Conservation (phyloP, 2,888 invertebrate genomes). For the Aspidiotus destructor region DNA sequence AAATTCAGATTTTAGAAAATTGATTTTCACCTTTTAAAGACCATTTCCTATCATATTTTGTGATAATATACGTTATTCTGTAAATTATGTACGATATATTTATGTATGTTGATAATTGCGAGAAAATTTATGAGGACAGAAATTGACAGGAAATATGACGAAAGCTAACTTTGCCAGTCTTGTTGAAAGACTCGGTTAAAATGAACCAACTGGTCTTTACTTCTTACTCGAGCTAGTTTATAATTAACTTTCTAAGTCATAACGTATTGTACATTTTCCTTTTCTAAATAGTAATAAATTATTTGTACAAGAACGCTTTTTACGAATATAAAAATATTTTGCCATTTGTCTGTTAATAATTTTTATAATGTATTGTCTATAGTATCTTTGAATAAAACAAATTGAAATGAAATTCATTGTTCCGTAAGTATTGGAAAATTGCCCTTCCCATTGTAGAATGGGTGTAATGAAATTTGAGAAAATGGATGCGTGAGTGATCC, state of each 20-base stretch:
- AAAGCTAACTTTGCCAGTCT: constrained; percentile 26
- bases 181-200: constrained; percentile 24
- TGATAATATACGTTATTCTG: constrained; percentile 32
- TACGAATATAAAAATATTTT: constrained; percentile 31
- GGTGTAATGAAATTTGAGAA: too few species aligned
- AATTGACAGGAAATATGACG: constrained; percentile 11
- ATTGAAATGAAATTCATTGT: constrained; percentile 22
- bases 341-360: constrained; percentile 32
- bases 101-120: constrained; percentile 29
- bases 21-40: constrained; percentile 28
- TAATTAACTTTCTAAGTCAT: constrained; percentile 33
- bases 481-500: too few species aligned
- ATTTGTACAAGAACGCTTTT: constrained; percentile 31
- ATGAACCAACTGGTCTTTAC: constrained; percentile 30
- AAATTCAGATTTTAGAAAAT: constrained; percentile 16
- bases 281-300: constrained; percentile 32
- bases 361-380: constrained; percentile 32
- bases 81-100: constrained; percentile 31
- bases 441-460: too few species aligned
- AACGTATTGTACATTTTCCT: constrained; percentile 31
- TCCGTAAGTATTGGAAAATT: background rate
- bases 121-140: background rate
- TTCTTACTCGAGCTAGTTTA: constrained; percentile 32
- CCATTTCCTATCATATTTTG: constrained; percentile 32
- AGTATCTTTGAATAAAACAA: constrained; percentile 32